A percentile compares a stretch with the other conserved stretches of the same genome.
Conservation (phyloP, 2,113 vertebrate genomes). For the Pogona vitticeps region DNA sequence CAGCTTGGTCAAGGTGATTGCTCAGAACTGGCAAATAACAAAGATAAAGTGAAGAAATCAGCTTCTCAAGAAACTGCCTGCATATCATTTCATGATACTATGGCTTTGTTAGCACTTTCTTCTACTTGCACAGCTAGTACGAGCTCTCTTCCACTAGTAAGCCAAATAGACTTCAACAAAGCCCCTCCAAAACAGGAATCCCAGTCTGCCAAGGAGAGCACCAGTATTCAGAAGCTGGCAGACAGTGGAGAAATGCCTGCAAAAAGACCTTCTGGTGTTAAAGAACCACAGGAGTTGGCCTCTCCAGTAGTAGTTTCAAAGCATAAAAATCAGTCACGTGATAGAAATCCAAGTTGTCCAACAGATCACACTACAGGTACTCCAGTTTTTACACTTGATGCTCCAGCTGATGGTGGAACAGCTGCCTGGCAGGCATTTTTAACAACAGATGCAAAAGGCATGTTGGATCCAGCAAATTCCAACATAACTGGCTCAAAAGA, state of each 20-base stretch:
- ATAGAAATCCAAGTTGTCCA: constrained; percentile 60
- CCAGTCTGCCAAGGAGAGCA: constrained; percentile 38
- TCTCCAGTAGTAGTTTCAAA: constrained; percentile 69
- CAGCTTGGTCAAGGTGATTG: constrained; percentile 51
- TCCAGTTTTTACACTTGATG: not conserved
- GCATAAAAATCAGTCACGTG: constrained; percentile 72
- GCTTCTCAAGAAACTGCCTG: constrained; percentile 49
- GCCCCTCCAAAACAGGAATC: not conserved
- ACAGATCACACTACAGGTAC: constrained; percentile 10
- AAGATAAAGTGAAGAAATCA: constrained; percentile 52
- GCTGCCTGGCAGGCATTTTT: constrained; percentile 66
- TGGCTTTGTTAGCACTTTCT: constrained; percentile 56
- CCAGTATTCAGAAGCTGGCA: constrained; percentile 35
- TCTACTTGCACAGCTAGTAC: constrained; percentile 14
- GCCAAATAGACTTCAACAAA: fast-evolving
- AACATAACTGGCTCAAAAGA: constrained; percentile 67
- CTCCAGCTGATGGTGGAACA: constrained; percentile 67
- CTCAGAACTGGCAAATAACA: constrained; percentile 22
- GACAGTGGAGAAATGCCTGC: fast-evolving
- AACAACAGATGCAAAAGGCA: constrained; percentile 75
- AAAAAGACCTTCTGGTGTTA: constrained; percentile 40
- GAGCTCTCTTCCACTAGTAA: constrained; percentile 10
- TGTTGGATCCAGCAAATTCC: constrained; percentile 80
- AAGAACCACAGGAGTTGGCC: constrained; percentile 40
- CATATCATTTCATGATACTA: constrained; percentile 51